phyloP scores from a whole-genome alignment of 1,140 invertebrate species.

The Tetragnatha versicolor region DNA sequence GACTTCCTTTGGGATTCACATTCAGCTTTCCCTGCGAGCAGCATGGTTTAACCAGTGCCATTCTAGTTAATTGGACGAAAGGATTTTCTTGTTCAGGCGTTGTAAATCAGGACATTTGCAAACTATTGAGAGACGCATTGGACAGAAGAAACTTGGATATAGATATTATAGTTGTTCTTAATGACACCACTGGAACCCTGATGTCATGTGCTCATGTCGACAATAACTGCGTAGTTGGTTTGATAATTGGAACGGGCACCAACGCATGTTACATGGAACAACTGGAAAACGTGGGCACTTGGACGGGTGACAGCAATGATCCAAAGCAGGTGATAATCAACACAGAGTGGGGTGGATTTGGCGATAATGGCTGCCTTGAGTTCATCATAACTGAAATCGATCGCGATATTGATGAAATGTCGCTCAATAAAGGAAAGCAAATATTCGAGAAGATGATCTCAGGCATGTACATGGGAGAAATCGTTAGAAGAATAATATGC shows the following conservation, averaged over 20 bases:
- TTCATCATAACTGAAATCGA: conserved; percentile 61
- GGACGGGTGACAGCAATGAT: conserved; percentile 39
- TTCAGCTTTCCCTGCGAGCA: conserved; percentile 97
- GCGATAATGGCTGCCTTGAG: conserved; percentile 61
- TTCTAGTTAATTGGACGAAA: conserved; percentile 92
- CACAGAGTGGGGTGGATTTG: conserved; percentile 64
- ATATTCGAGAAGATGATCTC: conserved; percentile 83
- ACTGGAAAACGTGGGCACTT: conserved; percentile 72
- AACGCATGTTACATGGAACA: conserved; percentile 98
- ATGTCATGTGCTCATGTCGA: conserved; percentile 97
- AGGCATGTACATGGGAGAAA: conserved; percentile 73
- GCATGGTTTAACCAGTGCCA: conserved; percentile 84
- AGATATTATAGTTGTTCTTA: conserved; percentile 94
- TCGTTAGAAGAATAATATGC: conserved; percentile 74
- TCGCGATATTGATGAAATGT: conserved; percentile 60
- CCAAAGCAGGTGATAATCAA: conserved; percentile 62
- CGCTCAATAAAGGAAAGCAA: conserved; percentile 59
- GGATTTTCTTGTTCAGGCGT: conserved; percentile 90
- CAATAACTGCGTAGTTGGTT: conserved; percentile 81
- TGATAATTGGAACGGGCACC: conserved; percentile 86
- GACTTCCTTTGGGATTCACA: conserved; percentile 95
- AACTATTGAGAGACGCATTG: conserved; percentile 81
- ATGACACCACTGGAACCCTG: conserved; percentile 95
- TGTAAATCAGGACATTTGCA: conserved; percentile 85
- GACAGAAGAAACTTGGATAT: conserved; percentile 79